Evolutionary conservation across 2,797 vertebrate species (phyloP).

Genomic region (Holocentrus rufus): DNA sequence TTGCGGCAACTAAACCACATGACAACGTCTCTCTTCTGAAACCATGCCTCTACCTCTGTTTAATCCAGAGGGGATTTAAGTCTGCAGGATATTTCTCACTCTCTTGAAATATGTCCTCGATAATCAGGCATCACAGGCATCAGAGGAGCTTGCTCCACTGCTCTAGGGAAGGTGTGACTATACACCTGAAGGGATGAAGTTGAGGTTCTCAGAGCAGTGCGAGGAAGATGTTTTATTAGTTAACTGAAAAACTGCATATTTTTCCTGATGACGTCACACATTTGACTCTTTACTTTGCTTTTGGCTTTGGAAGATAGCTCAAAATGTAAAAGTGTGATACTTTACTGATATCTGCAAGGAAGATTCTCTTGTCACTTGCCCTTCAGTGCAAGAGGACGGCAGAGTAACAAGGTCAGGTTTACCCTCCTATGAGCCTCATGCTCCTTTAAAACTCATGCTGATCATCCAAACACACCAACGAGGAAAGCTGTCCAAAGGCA

Average conservation of each 20-base stretch:
- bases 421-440: not conserved
- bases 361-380: not conserved
- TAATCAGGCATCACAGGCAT: not conserved
- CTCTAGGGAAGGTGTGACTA: too few relatives aligned
- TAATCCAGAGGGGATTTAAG: slow-evolving; percentile 7
- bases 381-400: not conserved
- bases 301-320: not conserved
- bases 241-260: too few relatives aligned
- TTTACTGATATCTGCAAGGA: not conserved
- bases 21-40: not conserved
- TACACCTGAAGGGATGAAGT: not conserved
- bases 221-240: not conserved
- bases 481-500: not conserved
- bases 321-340: not conserved
- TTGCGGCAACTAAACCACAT: not conserved
- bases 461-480: not conserved
- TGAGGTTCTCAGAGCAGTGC: not conserved
- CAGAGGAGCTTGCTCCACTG: too few relatives aligned
- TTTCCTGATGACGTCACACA: too few relatives aligned
- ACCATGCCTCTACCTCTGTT: not conserved
- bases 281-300: not conserved
- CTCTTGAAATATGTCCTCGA: slow-evolving; percentile 1
- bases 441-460: not conserved
- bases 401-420: not conserved
- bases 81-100: not conserved